Evolutionary conservation across 2,113 vertebrate species (phyloP), one percentile per base, ranked within the genome.

Genomic region (Carassius auratus): DNA sequence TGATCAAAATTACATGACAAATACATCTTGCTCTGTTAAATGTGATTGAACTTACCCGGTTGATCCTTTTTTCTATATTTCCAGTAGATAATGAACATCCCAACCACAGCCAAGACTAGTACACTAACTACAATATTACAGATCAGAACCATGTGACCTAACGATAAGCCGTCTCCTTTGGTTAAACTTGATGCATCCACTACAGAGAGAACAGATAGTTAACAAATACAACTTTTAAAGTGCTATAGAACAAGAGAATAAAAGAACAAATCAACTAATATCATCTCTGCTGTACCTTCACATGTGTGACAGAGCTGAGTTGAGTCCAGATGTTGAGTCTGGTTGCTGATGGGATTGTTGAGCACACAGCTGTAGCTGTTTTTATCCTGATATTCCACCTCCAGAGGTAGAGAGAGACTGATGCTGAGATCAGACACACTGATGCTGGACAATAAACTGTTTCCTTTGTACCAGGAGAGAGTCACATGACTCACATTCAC

Each of bases 331-430:
- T 69, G 66, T 69, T 8, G 7, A 8, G 66, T 69, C 30, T 69
- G 66, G 30, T 69, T 19, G 15, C 33, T 69, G 66, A 38, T 69
- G 66, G 33, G 66, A 38, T 38, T 69, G 66, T 69, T 69, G 33
- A 69, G 14, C 66, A 19, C 66, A 69, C 66, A 38, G 66, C 66
- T 69, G 66, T 69, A 69, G 66, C 15, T 69, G 66, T 38, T 69
- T 36, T 69, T 69, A 69, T 69, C 66, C 66, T 69, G 30, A 69
- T 69, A 38, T 69, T 69, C 66, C 66, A 69, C 66, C 66, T 69
- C 66, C 30, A 69, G 66, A 69, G 30, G 66, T 69, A 69, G 66
- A 69, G 66, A 69, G 66, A 69, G 66, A 69, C 30, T 69, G 66
- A 69, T 69, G 66, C 66, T 69, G 30, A 69, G 66, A 69, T 69